Base-by-base conservation (phyloP, 2,797 vertebrate genomes). In the Sebastes ruberrimus region DNA sequence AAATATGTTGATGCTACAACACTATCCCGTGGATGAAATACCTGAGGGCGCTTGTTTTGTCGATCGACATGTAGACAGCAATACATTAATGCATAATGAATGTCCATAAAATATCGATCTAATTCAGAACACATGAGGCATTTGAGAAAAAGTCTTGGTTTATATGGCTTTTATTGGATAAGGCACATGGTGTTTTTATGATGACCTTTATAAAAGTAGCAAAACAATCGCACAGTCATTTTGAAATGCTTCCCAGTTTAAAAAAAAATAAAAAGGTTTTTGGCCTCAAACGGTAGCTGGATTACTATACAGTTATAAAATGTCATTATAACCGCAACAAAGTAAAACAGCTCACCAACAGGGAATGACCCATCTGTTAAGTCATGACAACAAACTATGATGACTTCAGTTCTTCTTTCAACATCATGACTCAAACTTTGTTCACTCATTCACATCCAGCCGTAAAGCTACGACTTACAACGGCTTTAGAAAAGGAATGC, bases 21-120 rank as follows among this genome's bases (percentile, higher is more conserved):
- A 6, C 78, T 64, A 64, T 64, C 82, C 85, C 3, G 8, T 85
- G 86, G 71, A 70, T 53, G 8, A 71, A 65, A 49, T 68, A 4
- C 3, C 4, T 61, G 20, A 35, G 9, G 33, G 22, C 6, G 62
- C 63, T 38, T 25, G 10, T 55, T 22, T 27, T 56, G 13, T 22
- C 9, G 13, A 23, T 10, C 3, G 11, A 62, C 33, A 55, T 46
- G 42, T 18, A 22, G 69, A 66, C 3, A 46, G 9, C 22, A 35
- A 22, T 1, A 23, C 11, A 25, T 25, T 0, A 42, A 23, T 55
- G 14, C 11, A 14, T 22, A 4, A 30, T 14, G 2, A 20, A 8
- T 25, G 14, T 16, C n/a, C 6, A 56, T 28, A 30, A 22, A 28
- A 75, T 23, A 57, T 22, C 2, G 28, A 33, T 33, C 7, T 33